Evolutionary conservation across 2,888 invertebrate genomes (phyloP).

Genomic region (Orchesellides sinensis): DNA sequence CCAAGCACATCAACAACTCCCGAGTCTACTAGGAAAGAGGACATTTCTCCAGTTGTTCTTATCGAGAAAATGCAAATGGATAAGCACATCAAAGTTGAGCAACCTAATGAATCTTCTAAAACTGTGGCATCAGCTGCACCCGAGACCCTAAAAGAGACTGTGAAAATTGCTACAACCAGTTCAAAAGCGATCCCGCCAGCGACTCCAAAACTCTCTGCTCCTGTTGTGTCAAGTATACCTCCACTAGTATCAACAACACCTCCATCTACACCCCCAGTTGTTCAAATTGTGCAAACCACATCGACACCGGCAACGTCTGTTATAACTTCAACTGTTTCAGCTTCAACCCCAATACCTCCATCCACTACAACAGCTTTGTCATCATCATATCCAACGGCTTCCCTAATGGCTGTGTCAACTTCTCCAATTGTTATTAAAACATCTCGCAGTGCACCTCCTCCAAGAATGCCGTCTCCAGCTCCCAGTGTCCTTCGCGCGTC

Average conservation of each 20-base stretch:
- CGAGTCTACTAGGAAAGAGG: not conserved
- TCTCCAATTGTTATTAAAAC: not conserved
- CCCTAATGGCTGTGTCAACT: not conserved
- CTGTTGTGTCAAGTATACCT: not conserved
- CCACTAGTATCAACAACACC: not conserved
- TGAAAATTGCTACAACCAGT: not conserved
- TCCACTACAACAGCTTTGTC: not conserved
- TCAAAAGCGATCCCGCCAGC: not conserved
- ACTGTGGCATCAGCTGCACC: not conserved
- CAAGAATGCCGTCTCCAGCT: not conserved
- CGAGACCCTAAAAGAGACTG: not conserved
- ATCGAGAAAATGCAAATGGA: constrained; percentile 34
- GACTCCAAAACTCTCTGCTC: not conserved
- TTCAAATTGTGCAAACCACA: not conserved
- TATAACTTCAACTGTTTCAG: not conserved
- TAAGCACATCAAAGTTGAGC: too few relatives aligned
- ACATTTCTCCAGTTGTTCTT: too few relatives aligned
- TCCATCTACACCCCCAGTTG: not conserved
- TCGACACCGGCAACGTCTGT: not conserved
- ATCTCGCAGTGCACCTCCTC: not conserved
- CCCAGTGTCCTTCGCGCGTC: not conserved
- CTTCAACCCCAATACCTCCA: not conserved
- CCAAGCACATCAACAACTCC: not conserved
- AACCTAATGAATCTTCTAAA: not conserved
- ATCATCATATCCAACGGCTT: not conserved